Conservation (phyloP, 2,113 vertebrate species). For the Strix aluco region DNA sequence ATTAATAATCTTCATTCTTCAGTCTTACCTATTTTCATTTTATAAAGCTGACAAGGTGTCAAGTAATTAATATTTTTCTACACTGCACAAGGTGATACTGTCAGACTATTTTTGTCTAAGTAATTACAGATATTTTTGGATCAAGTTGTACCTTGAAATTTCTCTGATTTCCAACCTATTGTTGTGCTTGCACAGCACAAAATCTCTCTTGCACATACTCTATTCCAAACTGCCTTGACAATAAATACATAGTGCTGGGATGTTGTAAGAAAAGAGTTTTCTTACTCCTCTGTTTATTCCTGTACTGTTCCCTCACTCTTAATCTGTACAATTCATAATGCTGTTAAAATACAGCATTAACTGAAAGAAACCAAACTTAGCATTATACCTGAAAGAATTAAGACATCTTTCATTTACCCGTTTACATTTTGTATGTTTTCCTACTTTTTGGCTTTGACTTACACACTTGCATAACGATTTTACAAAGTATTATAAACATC, state of each 20-base stretch:
- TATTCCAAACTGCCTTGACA: not conserved
- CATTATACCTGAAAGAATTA: not conserved
- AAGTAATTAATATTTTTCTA: not conserved
- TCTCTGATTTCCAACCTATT: not conserved
- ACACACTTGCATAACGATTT: not conserved
- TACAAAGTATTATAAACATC: not conserved
- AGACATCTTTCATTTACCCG: not conserved
- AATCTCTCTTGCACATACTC: not conserved
- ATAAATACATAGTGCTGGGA: not conserved
- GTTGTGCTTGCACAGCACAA: not conserved
- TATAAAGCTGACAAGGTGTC: not conserved
- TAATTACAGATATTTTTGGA: constrained; percentile 17
- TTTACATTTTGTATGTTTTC: not conserved
- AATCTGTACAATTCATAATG: not conserved
- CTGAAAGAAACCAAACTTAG: not conserved
- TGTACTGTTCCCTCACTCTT: not conserved
- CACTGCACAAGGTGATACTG: not conserved
- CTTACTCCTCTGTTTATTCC: not conserved
- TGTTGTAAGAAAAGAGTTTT: not conserved
- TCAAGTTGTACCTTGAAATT: not conserved
- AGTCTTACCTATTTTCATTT: not conserved
- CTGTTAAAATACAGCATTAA: not conserved
- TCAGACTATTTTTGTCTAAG: not conserved
- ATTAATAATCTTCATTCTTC: not conserved
- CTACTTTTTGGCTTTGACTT: not conserved